These are phyloP conservation scores for Spodoptera picta DNA, from an alignment of 2,888 invertebrate species.

Conservation along the genomic window DNA sequence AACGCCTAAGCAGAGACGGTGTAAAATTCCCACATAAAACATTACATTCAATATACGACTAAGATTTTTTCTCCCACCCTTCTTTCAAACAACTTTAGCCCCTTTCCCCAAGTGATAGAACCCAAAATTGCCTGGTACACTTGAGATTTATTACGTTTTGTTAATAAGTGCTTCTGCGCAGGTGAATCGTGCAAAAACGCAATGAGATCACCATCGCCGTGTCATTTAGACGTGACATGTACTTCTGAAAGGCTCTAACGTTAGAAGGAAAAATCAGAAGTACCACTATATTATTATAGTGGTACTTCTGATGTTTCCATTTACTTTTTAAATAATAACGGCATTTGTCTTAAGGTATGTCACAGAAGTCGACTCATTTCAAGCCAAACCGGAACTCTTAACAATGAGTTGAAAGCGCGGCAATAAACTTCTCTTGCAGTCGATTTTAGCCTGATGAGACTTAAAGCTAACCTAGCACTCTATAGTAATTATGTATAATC, in stretches of 20 bases:
- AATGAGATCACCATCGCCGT: conserved; percentile 80
- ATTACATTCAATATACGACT: conserved; percentile 51
- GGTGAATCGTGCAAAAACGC: conserved; percentile 84
- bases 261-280: conserved; percentile 37
- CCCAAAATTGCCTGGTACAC: conserved; percentile 5
- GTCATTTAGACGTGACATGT: conserved; percentile 78
- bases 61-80: conserved; percentile 34
- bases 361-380: no score
- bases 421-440: no score
- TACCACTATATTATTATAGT: conserved; percentile 9
- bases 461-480: not conserved
- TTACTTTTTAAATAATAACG: no score
- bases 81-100: conserved; percentile 7
- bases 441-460: not conserved
- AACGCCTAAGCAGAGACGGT: conserved; percentile 49
- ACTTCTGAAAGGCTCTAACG: conserved; percentile 30
- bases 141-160: conserved; percentile 48
- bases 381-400: no score
- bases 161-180: conserved; percentile 53
- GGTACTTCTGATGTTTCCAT: no score
- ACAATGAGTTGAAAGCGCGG: no score
- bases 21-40: conserved; percentile 58
- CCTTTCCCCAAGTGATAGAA: not conserved
- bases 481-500: no score
- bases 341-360: no score